Percentiles rank a stretch among this genome's conserved stretches.
phyloP scores from a whole-genome alignment of 2,113 vertebrate genomes.

The Pelecanoides urinatrix region DNA sequence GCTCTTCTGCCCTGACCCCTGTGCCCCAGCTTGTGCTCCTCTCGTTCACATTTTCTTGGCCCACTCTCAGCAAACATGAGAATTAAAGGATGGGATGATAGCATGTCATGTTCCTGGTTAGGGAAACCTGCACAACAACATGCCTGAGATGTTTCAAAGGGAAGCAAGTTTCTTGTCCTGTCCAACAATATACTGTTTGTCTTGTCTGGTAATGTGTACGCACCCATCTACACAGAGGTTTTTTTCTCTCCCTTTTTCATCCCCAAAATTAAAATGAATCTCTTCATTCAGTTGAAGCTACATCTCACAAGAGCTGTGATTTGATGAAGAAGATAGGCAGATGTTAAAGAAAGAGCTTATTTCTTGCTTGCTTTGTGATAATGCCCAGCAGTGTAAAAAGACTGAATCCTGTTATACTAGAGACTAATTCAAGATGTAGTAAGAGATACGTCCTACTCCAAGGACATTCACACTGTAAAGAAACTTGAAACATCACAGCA shows the following conservation, averaged over 20 bases:
- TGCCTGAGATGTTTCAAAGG: not conserved
- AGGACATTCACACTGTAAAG: not conserved
- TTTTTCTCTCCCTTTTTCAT: not conserved
- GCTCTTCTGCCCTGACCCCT: not conserved
- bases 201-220: not conserved
- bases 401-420: not conserved
- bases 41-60: not conserved
- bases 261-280: not conserved
- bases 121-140: not conserved
- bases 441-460: not conserved
- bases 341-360: not conserved
- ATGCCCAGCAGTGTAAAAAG: not conserved
- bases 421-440: not conserved
- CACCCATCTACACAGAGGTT: not conserved
- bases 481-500: not conserved
- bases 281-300: not conserved
- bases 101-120: not conserved
- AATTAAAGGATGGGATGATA: not conserved
- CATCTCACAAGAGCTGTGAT: not conserved
- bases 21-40: not conserved
- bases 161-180: not conserved
- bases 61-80: not conserved
- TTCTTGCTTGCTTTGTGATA: not conserved
- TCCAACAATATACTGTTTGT: not conserved
- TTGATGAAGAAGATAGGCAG: not conserved